Evolutionary conservation across 2,888 invertebrate genomes (phyloP).

Genomic region (Corythucha ciliata): DNA sequence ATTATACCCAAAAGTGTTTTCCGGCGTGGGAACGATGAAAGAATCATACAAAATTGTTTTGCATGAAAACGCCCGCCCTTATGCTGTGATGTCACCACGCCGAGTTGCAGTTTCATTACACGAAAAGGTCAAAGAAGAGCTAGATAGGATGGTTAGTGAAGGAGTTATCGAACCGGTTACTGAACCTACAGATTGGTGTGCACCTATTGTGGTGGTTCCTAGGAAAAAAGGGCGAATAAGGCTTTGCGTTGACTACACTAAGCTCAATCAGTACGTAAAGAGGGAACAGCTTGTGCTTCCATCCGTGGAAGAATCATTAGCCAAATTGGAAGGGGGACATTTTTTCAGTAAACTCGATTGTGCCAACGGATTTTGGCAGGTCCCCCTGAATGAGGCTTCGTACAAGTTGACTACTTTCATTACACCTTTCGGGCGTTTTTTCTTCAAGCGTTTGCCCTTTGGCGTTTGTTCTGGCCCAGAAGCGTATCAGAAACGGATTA

Average conservation of each 20-base stretch:
- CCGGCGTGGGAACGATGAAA: slow-evolving; percentile 5
- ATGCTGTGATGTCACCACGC: not conserved
- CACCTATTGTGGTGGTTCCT: slow-evolving; percentile 18
- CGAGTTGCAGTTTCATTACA: not conserved
- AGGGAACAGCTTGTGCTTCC: not conserved
- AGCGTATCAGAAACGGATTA: no score
- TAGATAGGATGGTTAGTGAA: slow-evolving; percentile 5
- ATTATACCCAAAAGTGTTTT: not conserved
- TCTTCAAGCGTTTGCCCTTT: not conserved
- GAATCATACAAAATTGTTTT: slow-evolving; percentile 14
- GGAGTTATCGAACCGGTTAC: not conserved
- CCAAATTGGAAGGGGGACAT: not conserved
- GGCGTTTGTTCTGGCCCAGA: not conserved
- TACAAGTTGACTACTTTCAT: not conserved
- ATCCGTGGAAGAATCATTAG: not conserved
- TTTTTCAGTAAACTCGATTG: not conserved
- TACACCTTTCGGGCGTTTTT: not conserved
- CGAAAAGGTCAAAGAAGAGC: slow-evolving; percentile 7
- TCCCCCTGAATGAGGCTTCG: not conserved
- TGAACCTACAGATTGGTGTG: slow-evolving; percentile 19
- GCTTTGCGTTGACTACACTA: slow-evolving; percentile 23
- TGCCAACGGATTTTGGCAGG: not conserved
- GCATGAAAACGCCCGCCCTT: not conserved
- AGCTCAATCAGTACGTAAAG: slow-evolving; percentile 18
- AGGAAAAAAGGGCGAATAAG: slow-evolving; percentile 12